phyloP scores from a whole-genome alignment of 2,113 vertebrate genomes.

The Mobula hypostoma region DNA sequence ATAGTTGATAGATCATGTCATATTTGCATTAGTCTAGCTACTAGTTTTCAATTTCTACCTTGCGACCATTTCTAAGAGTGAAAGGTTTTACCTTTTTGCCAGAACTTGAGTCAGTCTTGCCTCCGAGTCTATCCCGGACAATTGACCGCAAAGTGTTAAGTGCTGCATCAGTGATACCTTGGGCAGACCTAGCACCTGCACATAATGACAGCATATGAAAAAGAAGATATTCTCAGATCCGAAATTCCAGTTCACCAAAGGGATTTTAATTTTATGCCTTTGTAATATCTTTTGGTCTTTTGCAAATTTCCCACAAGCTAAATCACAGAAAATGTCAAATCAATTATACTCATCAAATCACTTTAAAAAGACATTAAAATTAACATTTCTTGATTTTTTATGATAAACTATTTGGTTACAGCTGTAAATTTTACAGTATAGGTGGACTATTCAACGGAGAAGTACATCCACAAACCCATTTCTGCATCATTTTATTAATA shows the following conservation, averaged over 20 bases:
- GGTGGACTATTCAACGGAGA: background rate
- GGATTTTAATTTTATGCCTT: too few species aligned
- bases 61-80: background rate
- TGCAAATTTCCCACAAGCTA: background rate
- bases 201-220: background rate
- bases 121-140: constrained; percentile 78
- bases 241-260: background rate
- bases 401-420: background rate
- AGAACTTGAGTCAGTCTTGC: constrained; percentile 68
- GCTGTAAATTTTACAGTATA: background rate
- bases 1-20: too few species aligned
- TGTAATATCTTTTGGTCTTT: too few species aligned
- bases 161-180: constrained; percentile 81
- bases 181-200: constrained; percentile 76
- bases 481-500: background rate
- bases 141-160: constrained; percentile 69
- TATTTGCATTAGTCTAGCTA: too few species aligned
- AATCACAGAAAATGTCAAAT: background rate
- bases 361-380: background rate
- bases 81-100: constrained; percentile 64
- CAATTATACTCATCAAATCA: background rate
- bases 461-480: background rate
- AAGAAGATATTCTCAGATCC: background rate
- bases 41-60: too few species aligned
- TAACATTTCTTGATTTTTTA: too few species aligned